A percentile compares a stretch with the other conserved stretches of the same genome.
Conservation (phyloP, 2,797 vertebrate genomes). For the Alectoris magna region DNA sequence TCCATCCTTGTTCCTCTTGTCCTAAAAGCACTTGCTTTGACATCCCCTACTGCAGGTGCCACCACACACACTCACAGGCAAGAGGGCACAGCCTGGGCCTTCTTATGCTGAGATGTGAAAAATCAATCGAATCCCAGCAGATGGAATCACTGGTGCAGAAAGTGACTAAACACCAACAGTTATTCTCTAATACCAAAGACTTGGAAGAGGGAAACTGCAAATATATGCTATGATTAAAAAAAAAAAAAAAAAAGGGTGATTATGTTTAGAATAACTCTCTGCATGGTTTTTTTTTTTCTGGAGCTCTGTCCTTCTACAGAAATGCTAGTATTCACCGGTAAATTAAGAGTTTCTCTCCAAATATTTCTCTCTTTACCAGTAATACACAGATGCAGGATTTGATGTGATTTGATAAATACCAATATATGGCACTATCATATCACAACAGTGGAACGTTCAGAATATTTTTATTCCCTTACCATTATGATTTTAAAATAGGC, state of each 20-base stretch:
- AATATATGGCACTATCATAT: neutral
- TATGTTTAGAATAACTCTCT: neutral
- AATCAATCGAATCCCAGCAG: conserved; percentile 62
- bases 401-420: neutral
- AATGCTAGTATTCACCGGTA: neutral
- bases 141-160: conserved; percentile 58
- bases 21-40: conserved; percentile 60
- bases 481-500: neutral
- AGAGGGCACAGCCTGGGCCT: conserved; percentile 54
- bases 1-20: neutral
- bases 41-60: conserved; percentile 48
- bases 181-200: neutral
- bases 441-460: neutral
- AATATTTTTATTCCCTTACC: neutral
- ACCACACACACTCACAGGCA: conserved; percentile 47
- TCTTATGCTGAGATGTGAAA: conserved; percentile 36
- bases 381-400: neutral
- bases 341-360: neutral
- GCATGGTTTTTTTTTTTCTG: neutral
- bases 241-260: neutral
- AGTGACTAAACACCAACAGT: conserved; percentile 31
- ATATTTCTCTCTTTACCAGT: neutral
- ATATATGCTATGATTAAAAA: neutral
- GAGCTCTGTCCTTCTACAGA: neutral
- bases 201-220: conserved; percentile 11